Evolutionary conservation across 2,113 vertebrate species (phyloP).

Genomic region (Hyaena hyaena): DNA sequence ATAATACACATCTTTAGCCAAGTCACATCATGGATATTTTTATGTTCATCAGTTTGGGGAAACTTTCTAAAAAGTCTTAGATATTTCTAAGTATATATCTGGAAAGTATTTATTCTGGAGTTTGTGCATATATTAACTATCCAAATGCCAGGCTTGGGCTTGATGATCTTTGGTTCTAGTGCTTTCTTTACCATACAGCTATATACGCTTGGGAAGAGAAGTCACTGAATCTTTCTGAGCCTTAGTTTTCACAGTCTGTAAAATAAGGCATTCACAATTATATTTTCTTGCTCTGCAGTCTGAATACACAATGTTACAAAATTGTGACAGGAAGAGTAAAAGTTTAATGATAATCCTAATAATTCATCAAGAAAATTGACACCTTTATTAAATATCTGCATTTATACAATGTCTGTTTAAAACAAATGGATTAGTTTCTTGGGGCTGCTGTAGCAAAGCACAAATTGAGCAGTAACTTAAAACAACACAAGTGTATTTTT

Average conservation of each 20-base stretch:
- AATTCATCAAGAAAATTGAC: background rate
- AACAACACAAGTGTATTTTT: background rate
- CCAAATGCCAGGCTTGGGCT: background rate
- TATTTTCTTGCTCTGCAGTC: background rate
- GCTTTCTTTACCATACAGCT: background rate
- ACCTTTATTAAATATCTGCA: background rate
- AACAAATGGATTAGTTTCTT: background rate
- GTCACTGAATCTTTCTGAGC: background rate
- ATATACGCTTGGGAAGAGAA: background rate
- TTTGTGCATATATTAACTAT: background rate
- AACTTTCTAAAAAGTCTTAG: background rate
- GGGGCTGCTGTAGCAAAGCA: background rate
- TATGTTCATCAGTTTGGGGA: background rate
- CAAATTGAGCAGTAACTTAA: background rate
- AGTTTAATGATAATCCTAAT: background rate
- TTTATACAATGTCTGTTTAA: background rate
- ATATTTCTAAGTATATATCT: constrained; percentile 17
- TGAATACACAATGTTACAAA: background rate
- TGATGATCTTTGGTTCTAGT: background rate
- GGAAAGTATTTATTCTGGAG: constrained; percentile 4
- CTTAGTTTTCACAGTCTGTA: background rate
- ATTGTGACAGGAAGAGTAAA: constrained; percentile 11
- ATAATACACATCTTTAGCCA: background rate
- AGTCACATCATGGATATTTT: background rate
- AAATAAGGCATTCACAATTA: background rate